phyloP scores from a whole-genome alignment of 2,888 invertebrate species.

The Sicus ferrugineus region DNA sequence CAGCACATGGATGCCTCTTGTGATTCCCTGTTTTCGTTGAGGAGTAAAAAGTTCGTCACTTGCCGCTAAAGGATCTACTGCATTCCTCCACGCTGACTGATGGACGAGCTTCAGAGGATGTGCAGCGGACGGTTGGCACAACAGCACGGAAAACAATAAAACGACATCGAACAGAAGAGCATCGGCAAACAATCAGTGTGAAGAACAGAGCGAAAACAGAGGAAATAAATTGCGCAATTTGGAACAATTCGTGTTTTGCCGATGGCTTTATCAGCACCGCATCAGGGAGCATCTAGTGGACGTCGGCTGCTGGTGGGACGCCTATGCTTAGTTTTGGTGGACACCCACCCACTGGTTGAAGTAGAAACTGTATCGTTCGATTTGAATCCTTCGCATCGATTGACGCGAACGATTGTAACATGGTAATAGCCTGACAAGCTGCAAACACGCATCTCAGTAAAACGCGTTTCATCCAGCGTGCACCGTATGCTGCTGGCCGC shows the following conservation, averaged over 20 bases:
- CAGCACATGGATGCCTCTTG: slow-evolving; percentile 18
- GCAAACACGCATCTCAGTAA: neutral
- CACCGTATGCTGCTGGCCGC: neutral
- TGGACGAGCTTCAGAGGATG: slow-evolving; percentile 13
- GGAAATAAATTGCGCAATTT: slow-evolving; percentile 41
- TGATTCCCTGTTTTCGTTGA: neutral
- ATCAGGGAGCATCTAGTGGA: slow-evolving; percentile 25
- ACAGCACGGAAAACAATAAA: slow-evolving; percentile 12
- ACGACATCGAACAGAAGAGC: slow-evolving; percentile 17
- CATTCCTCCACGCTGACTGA: slow-evolving; percentile 9
- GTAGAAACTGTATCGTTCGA: slow-evolving; percentile 28
- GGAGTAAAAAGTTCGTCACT: slow-evolving; percentile 5
- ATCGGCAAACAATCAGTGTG: slow-evolving; percentile 22
- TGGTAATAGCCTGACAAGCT: neutral
- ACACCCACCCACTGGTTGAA: neutral
- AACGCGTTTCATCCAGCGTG: slow-evolving; percentile 8
- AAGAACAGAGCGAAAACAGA: slow-evolving; percentile 22
- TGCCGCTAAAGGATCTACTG: slow-evolving; percentile 18
- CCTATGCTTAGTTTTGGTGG: neutral
- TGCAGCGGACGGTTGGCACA: slow-evolving; percentile 17
- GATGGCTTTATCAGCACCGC: slow-evolving; percentile 34
- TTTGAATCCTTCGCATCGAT: slow-evolving; percentile 22
- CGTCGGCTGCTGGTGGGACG: neutral
- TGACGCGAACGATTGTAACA: neutral
- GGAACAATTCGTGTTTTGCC: slow-evolving; percentile 35